Evolutionary conservation across 2,797 vertebrate genomes (phyloP), one percentile per base, ranked within the genome.

Genomic region (Echiichthys vipera): DNA sequence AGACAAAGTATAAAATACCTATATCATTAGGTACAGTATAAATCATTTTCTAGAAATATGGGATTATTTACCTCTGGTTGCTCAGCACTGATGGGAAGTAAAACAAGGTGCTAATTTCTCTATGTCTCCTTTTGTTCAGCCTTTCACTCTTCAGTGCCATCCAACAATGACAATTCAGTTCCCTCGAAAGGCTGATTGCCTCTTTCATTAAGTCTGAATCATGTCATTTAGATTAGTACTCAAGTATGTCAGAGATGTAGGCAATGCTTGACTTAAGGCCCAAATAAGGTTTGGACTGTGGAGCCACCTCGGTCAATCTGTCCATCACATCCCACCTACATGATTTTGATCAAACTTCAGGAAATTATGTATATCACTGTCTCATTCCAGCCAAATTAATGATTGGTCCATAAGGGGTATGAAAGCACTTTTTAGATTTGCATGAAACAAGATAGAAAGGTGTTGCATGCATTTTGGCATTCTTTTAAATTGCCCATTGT

Each of bases 131-230:
- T 72, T 74, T 73, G 49, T 53, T 73, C 53, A 37, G 39, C 65
- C 6, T 61, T 53, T 82, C 50, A 57, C 29, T 72, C 51, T 56
- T 66, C 36, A 46, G 62, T 47, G 51, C 36, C 50, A 71, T 46
- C 67, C 65, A 72, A 66, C 53, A 54, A 80, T 77, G 47, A 70
- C 70, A 69, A 78, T 71, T 86, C 46, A 59, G 69, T 29, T 57
- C 18, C 32, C 22, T 66, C 24, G 68, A 58, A 11, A 73, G 76
- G 51, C 51, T 42, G 49, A 64, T 29, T 47, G 42, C 10, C 46
- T 68, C 59, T 74, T 74, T 70, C 62, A 77, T 67, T 79, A 68
- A 57, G 63, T 43, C 54, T 49, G 65, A 77, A 51, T 73, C 37
- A 36, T 57, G 63, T 50, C 54, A 77, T 74, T 78, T 74, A 61